A percentile compares a stretch with the other conserved stretches of the same genome.
These are phyloP conservation scores for Accipiter virgatus DNA, from an alignment of 2,113 vertebrate genomes.

Conservation along the genomic window DNA sequence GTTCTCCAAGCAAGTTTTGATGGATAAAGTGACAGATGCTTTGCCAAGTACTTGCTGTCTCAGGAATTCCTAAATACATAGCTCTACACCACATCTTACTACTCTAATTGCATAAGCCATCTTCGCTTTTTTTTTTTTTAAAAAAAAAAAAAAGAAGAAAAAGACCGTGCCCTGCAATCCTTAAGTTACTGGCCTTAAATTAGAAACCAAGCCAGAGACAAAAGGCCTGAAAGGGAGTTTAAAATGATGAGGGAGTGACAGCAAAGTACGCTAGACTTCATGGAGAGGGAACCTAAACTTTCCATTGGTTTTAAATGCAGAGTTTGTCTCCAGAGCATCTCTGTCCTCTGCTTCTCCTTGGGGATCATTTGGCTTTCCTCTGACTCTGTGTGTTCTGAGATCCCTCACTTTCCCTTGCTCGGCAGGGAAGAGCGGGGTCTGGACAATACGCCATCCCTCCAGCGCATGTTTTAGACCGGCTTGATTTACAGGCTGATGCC, in stretches of 20 bases:
- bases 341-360: neutral
- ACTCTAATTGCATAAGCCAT: neutral
- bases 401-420: neutral
- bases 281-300: neutral
- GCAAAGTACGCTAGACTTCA: neutral
- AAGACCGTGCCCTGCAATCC: neutral
- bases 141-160: neutral
- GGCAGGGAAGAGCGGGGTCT: neutral
- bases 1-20: neutral
- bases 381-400: neutral
- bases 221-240: neutral
- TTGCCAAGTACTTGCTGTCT: neutral
- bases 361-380: neutral
- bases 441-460: neutral
- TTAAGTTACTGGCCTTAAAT: neutral
- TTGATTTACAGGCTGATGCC: slow-evolving; percentile 11
- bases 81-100: neutral
- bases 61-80: neutral
- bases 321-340: neutral
- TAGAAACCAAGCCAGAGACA: neutral
- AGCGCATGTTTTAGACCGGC: neutral
- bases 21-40: neutral
- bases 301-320: neutral
- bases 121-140: neutral
- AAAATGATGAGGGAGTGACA: neutral